Percentiles rank a stretch among this genome's conserved stretches.
Evolutionary conservation across 1,140 invertebrate species (phyloP).

Genomic region (Drosophila triauraria): DNA sequence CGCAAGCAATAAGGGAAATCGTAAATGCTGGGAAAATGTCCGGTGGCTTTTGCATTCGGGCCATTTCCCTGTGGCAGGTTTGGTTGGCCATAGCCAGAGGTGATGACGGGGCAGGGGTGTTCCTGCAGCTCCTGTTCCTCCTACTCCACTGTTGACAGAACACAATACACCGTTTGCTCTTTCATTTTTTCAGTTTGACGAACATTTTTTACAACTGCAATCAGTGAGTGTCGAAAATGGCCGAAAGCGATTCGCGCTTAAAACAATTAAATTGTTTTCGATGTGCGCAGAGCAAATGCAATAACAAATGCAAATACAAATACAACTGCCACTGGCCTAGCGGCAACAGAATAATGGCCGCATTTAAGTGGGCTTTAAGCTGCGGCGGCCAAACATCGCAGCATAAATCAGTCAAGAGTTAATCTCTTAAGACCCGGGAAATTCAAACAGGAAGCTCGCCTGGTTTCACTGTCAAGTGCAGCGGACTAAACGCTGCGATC

Average conservation of each 20-base stretch:
- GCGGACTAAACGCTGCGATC: constrained; percentile 17
- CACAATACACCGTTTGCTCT: constrained; percentile 39
- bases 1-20: constrained; percentile 71
- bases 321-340: neutral
- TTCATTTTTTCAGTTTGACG: constrained; percentile 24
- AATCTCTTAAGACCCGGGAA: constrained; percentile 14
- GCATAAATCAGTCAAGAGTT: constrained; percentile 23
- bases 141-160: constrained; percentile 56
- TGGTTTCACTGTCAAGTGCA: constrained; percentile 41
- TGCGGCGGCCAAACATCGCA: constrained; percentile 19
- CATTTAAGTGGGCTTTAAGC: constrained; percentile 37
- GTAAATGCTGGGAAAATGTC: constrained; percentile 70
- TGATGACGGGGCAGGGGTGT: constrained; percentile 25
- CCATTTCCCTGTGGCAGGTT: constrained; percentile 22
- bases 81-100: constrained; percentile 1
- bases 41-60: constrained; percentile 18
- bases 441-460: constrained; percentile 13
- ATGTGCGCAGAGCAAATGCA: constrained; percentile 18
- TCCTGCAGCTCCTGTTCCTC: constrained; percentile 9
- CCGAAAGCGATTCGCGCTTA: constrained; percentile 57
- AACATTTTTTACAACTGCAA: constrained; percentile 54
- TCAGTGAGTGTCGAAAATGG: constrained; percentile 58
- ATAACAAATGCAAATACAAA: constrained; percentile 1
- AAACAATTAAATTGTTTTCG: constrained; percentile 70
- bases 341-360: constrained; percentile 26